phyloP scores from a whole-genome alignment of 2,888 invertebrate species.

The Lochmaea capreae region DNA sequence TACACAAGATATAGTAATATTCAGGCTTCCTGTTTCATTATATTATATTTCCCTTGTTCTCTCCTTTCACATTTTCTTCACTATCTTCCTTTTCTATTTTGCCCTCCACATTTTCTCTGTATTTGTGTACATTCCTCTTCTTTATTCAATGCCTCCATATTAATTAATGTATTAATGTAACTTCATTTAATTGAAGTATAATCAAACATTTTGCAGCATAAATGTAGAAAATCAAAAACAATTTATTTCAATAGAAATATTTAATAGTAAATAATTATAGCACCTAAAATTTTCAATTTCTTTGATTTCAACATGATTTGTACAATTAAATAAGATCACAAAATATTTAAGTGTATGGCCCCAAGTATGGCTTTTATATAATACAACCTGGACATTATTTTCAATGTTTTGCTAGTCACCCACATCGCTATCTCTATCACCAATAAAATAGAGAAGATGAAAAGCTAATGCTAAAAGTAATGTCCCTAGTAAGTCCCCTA shows the following conservation, averaged over 20 bases:
- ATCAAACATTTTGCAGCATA: background rate
- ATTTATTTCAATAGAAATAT: conserved; percentile 16
- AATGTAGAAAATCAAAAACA: background rate
- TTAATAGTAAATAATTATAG: conserved; percentile 34
- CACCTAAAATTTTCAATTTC: conserved; percentile 38
- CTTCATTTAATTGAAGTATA: background rate
- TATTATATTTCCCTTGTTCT: no score
- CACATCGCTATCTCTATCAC: conserved; percentile 80
- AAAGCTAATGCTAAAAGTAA: conserved; percentile 80
- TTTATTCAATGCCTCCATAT: no score
- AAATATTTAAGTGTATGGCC: conserved; percentile 44
- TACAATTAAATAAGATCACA: conserved; percentile 41
- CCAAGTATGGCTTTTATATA: conserved; percentile 40
- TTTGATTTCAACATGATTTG: conserved; percentile 34
- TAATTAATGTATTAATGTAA: no score
- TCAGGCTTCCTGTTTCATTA: no score
- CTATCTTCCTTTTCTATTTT: no score
- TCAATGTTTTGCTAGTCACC: conserved; percentile 71
- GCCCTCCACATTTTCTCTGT: background rate
- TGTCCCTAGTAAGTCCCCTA: conserved; percentile 90
- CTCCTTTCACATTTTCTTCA: no score
- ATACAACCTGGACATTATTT: conserved; percentile 20
- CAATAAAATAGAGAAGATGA: conserved; percentile 78
- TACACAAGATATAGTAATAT: no score
- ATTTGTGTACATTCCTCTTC: no score